Base-by-base conservation (phyloP, 2,888 invertebrate species). In the Tiliacea aurago region DNA sequence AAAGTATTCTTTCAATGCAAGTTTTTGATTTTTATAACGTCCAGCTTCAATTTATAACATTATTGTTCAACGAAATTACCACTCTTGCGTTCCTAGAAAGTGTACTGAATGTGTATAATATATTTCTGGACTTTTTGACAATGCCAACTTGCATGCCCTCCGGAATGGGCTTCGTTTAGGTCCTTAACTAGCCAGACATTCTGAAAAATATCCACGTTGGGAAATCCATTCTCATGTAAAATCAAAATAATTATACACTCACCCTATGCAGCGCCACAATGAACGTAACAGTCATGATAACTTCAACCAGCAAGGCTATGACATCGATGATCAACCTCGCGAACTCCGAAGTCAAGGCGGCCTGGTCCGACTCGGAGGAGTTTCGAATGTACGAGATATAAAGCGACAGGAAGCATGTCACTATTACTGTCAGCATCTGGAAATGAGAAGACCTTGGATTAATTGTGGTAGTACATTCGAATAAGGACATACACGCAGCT, bases 261-360 rank as follows among this genome's bases (percentile, higher is more conserved):
- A 96, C 96, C 93, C 87, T 93, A 86, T 96, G 96, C 51, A 96
- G 80, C 0, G 94, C 95, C 0, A 93, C 92, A 4, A 96, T 93
- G 82, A 96, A 95, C 3, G 88, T 84, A 23, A 94, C 74, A 0
- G 92, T 93, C 92, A 95, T 94, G 59, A 87, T 71, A 6, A 93
- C 86, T 77, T 96, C 96, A 4, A 96, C 67, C 2, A 94, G 80
- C 20, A 95, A 85, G 0, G 94, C 95, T 0, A 91, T 86, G 49
- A 92, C 91, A 87, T 96, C 96, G 4, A 93, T 89, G 64, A 95
- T 91, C 13, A 96, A 89, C 3, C 95, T 90, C 0, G 94, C 91
- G 83, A 90, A 93, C 87, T 95, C 95, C 0, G 92, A 90, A 0
- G 86, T 88, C 33, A 93, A 88, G 4, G 90, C 89, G 1, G 84